Percentiles rank a stretch among this genome's conserved stretches.
Evolutionary conservation across 2,797 vertebrate genomes (phyloP).

Genomic region (Sebastes steindachneri): DNA sequence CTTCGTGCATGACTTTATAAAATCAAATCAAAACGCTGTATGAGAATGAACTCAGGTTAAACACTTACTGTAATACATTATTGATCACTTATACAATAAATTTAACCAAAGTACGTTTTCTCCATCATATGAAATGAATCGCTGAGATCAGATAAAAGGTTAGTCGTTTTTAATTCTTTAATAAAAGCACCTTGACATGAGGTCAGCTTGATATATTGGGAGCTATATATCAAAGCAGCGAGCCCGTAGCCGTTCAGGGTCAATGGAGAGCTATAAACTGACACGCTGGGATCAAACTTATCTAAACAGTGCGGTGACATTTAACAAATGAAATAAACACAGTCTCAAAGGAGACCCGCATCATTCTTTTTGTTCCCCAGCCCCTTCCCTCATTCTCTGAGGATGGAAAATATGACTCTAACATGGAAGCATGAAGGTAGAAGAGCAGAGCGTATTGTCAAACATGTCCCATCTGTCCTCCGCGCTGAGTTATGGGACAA

Average conservation of each 20-base stretch:
- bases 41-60: not conserved
- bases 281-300: slow-evolving; percentile 53
- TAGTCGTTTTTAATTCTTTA: slow-evolving; percentile 5
- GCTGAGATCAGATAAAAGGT: slow-evolving; percentile 15
- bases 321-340: slow-evolving; percentile 57
- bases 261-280: slow-evolving; percentile 41
- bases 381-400: not conserved
- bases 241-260: slow-evolving; percentile 25
- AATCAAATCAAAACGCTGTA: slow-evolving; percentile 12
- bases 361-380: not conserved
- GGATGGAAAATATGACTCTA: slow-evolving; percentile 67
- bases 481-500: slow-evolving; percentile 54
- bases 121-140: slow-evolving; percentile 19
- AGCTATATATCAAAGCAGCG: slow-evolving; percentile 22
- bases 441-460: slow-evolving; percentile 44
- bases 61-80: not conserved
- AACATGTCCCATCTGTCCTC: slow-evolving; percentile 59
- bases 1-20: slow-evolving; percentile 15
- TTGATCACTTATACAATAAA: slow-evolving; percentile 18
- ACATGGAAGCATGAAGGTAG: slow-evolving; percentile 37
- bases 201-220: slow-evolving; percentile 23
- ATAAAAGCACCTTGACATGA: slow-evolving; percentile 8
- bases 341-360: slow-evolving; percentile 44
- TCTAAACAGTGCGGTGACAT: slow-evolving; percentile 50
- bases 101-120: slow-evolving; percentile 21